phyloP scores from a whole-genome alignment of 2,888 invertebrate genomes.

The Agonopterix heracliana region DNA sequence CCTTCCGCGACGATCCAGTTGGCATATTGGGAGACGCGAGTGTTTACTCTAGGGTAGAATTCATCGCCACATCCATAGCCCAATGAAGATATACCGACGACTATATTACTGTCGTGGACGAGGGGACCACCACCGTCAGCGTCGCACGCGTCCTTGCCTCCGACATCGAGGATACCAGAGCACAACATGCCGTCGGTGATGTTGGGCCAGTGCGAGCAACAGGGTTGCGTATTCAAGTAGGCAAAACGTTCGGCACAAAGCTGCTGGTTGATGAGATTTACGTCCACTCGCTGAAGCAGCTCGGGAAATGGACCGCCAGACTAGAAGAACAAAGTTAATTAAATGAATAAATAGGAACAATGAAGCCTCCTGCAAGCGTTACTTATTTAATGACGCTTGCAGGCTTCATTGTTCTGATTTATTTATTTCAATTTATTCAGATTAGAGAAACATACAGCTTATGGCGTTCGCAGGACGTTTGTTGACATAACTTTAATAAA shows the following conservation, averaged over 20 bases:
- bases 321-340: too few species aligned
- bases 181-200: slow-evolving; percentile 26
- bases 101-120: slow-evolving; percentile 27
- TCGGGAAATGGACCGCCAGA: neutral
- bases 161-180: slow-evolving; percentile 38
- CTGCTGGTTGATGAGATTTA: neutral
- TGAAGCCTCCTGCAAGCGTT: too few species aligned
- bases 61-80: slow-evolving; percentile 29
- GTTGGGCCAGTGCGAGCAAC: neutral
- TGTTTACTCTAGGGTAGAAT: slow-evolving; percentile 39
- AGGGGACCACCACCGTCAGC: slow-evolving; percentile 48
- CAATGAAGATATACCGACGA: slow-evolving; percentile 44
- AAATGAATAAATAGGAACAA: too few species aligned
- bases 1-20: slow-evolving; percentile 27
- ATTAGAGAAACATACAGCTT: too few species aligned
- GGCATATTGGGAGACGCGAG: slow-evolving; percentile 35
- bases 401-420: too few species aligned
- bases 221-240: neutral
- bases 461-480: too few species aligned
- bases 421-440: too few species aligned
- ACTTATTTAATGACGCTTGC: too few species aligned
- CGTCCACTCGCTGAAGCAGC: neutral
- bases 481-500: too few species aligned
- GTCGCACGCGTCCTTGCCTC: slow-evolving; percentile 49
- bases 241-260: neutral